Evolutionary conservation across 2,888 invertebrate species (phyloP).

Genomic region (Thymelicus acteon): DNA sequence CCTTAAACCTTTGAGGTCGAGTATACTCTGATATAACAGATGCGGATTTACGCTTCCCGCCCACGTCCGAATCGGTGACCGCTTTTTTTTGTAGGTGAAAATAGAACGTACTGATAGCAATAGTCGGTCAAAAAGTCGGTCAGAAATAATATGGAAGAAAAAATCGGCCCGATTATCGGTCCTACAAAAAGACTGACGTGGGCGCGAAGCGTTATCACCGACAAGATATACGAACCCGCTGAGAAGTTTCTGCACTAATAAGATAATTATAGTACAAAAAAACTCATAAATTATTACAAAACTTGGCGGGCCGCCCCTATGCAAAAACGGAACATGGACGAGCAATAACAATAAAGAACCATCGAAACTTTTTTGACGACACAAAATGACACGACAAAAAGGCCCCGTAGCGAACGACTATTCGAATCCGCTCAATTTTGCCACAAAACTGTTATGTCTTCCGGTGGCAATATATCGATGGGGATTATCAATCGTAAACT

Average conservation of each 20-base stretch:
- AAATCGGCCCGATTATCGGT: too few relatives aligned
- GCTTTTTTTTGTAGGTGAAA: too few relatives aligned
- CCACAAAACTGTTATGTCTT: constrained; percentile 84
- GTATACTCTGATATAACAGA: too few relatives aligned
- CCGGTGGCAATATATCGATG: constrained; percentile 76
- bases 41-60: too few relatives aligned
- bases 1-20: too few relatives aligned
- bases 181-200: too few relatives aligned
- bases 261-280: neutral
- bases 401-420: constrained; percentile 42
- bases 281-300: constrained; percentile 1
- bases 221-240: neutral
- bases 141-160: too few relatives aligned
- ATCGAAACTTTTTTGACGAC: constrained; percentile 33
- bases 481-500: constrained; percentile 83
- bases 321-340: constrained; percentile 23
- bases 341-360: constrained; percentile 32
- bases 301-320: constrained; percentile 4
- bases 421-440: constrained; percentile 76
- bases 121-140: too few relatives aligned
- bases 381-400: constrained; percentile 32
- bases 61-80: too few relatives aligned
- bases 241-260: neutral
- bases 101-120: too few relatives aligned
- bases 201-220: too few relatives aligned